phyloP scores from a whole-genome alignment of 2,888 invertebrate species.

The Euzophera pinguis region DNA sequence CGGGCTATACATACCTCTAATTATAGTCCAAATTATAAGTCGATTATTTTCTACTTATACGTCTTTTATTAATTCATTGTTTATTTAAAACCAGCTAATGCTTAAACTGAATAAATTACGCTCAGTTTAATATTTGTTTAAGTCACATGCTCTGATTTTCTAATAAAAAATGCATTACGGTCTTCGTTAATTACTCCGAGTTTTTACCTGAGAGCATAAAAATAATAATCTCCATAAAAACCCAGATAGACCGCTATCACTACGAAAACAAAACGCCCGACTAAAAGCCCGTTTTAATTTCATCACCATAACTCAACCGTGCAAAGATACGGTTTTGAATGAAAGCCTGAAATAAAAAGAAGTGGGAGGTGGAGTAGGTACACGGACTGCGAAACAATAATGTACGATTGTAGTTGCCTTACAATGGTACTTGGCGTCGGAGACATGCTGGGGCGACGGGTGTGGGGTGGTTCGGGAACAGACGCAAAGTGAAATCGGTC shows the following conservation, averaged over 20 bases:
- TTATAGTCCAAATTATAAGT: too few relatives aligned
- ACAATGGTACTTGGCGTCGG: slow-evolving; percentile 58
- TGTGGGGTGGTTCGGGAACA: slow-evolving; percentile 31
- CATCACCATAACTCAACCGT: slow-evolving; percentile 66
- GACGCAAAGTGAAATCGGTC: slow-evolving; percentile 74
- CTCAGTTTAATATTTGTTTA: too few relatives aligned
- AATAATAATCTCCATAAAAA: slow-evolving; percentile 41
- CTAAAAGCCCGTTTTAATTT: slow-evolving; percentile 69
- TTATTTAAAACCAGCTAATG: too few relatives aligned
- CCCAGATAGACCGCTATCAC: slow-evolving; percentile 31
- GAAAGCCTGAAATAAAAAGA: slow-evolving; percentile 64
- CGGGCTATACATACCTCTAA: too few relatives aligned
- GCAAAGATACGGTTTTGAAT: slow-evolving; percentile 66
- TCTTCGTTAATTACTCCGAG: slow-evolving; percentile 1
- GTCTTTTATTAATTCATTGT: too few relatives aligned
- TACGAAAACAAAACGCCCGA: slow-evolving; percentile 48
- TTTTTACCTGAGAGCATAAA: slow-evolving; percentile 26
- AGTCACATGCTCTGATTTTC: not conserved
- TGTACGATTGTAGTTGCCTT: slow-evolving; percentile 71
- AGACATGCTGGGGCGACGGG: slow-evolving; percentile 55
- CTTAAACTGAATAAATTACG: too few relatives aligned
- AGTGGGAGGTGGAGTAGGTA: slow-evolving; percentile 57
- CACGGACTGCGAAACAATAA: slow-evolving; percentile 69
- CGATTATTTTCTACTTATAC: too few relatives aligned
- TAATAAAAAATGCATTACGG: not conserved